Base-by-base conservation (phyloP, 2,797 vertebrate genomes). In the Ambastaia sidthimunki region DNA sequence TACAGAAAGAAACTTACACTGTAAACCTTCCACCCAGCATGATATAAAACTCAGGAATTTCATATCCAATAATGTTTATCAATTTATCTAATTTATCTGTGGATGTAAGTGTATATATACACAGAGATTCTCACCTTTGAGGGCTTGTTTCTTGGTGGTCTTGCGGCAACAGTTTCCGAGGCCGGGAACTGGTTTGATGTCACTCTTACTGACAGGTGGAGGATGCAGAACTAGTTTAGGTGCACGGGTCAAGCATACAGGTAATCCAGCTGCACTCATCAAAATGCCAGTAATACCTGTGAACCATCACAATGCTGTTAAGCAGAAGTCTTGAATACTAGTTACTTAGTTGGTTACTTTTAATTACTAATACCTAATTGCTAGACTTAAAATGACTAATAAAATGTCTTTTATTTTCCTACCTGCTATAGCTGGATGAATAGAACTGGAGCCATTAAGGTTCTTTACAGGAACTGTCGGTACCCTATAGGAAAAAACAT, bases 391-490 rank as follows among this genome's bases (percentile, higher is more conserved):
- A 44, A 11, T 25, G 31, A 28, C 23, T 67, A 12, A 70, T 48
- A n/a, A 19, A 25, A 60, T 31, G 13, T 2, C 21, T n/a, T 16
- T 54, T 47, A 68, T 76, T 60, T 12, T 74, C 89, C 94, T 91
- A 98, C 97, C 97, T 34, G 97, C 97, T 82, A 98, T 90, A 0
- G 97, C 97, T 3, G 97, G 97, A 81, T 96, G 95, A 60, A 99
- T 95, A 0, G 95, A 95, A 84, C 97, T 97, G 85, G 96, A 96
- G 80, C 96, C 96, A 1, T 95, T 97, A 10, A 99, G 94, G 89
- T 98, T 99, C 90, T 97, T 98, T 86, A 99, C 96, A 0, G 97
- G 97, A 73, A 99, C 95, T 0, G 96, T 97, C 50, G 97, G 97
- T 50, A 98, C 96, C 50, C 97, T 99, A 90, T 9, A 10, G 52